Percentiles rank a stretch among this genome's conserved stretches.
Evolutionary conservation across 2,888 invertebrate genomes (phyloP).

Genomic region (Salticus scenicus): DNA sequence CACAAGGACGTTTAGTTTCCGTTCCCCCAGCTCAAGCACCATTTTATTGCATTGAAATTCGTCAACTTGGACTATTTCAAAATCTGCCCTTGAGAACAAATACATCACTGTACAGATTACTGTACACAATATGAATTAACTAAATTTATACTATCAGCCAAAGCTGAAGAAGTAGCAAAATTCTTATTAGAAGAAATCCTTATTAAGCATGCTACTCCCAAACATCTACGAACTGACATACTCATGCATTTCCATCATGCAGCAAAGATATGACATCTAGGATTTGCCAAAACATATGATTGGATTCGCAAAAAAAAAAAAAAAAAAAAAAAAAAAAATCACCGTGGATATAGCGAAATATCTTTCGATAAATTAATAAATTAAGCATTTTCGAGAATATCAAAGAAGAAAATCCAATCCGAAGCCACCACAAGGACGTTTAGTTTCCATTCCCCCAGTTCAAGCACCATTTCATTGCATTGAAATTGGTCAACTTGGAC

Average conservation of each 20-base stretch:
- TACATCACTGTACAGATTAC: conserved; percentile 56
- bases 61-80: conserved; percentile 67
- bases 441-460: conserved; percentile 35
- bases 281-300: conserved; percentile 25
- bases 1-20: conserved; percentile 24
- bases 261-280: conserved; percentile 48
- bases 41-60: conserved; percentile 39
- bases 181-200: conserved; percentile 69
- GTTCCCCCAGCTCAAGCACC: conserved; percentile 22
- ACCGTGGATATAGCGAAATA: conserved; percentile 14
- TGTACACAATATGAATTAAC: neutral
- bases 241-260: conserved; percentile 68
- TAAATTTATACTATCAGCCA: too few species aligned
- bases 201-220: conserved; percentile 12
- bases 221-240: conserved; percentile 28
- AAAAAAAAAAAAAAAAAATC: conserved; percentile 19
- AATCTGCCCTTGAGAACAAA: conserved; percentile 54
- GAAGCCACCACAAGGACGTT: conserved; percentile 7
- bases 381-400: conserved; percentile 30
- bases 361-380: conserved; percentile 43
- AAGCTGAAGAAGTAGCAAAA: too few species aligned
- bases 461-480: conserved; percentile 13
- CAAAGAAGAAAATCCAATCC: conserved; percentile 36
- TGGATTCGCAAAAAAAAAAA: too few species aligned
- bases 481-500: conserved; percentile 63